phyloP scores from a whole-genome alignment of 1,140 invertebrate genomes.

The Eueides isabella region DNA sequence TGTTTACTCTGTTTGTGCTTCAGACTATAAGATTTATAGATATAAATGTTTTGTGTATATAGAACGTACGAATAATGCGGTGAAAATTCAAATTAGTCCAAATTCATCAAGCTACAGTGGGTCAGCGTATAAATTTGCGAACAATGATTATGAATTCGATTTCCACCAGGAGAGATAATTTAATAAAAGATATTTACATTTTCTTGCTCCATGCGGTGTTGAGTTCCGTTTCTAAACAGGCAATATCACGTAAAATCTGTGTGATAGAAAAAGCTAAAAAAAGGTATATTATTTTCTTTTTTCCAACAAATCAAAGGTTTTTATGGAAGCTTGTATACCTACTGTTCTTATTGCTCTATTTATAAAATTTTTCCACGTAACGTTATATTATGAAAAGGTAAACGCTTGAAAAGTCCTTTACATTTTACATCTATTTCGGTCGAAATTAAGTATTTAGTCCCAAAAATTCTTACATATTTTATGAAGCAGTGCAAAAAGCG shows the following conservation, averaged over 20 bases:
- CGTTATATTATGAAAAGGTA: not conserved
- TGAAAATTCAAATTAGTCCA: no score
- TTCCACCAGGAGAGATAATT: no score
- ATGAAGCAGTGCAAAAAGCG: slow-evolving; percentile 15
- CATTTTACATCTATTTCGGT: slow-evolving; percentile 7
- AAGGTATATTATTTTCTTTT: not conserved
- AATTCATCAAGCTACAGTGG: no score
- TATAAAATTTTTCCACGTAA: not conserved
- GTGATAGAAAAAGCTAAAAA: not conserved
- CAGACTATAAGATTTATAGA: not conserved
- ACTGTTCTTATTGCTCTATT: not conserved
- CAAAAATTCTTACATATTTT: slow-evolving; percentile 12
- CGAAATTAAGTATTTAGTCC: slow-evolving; percentile 11
- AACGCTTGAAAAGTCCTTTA: slow-evolving; percentile 1
- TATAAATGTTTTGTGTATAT: not conserved
- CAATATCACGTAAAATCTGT: no score
- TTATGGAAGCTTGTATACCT: not conserved
- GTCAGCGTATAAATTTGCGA: no score
- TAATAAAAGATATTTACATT: no score
- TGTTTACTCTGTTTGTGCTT: not conserved
- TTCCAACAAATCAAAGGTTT: not conserved
- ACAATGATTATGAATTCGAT: no score
- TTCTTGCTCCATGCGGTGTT: no score
- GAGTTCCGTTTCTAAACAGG: no score
- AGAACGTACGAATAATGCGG: not conserved